Evolutionary conservation across 1,140 invertebrate species (phyloP).

Genomic region (Cydia amplana): DNA sequence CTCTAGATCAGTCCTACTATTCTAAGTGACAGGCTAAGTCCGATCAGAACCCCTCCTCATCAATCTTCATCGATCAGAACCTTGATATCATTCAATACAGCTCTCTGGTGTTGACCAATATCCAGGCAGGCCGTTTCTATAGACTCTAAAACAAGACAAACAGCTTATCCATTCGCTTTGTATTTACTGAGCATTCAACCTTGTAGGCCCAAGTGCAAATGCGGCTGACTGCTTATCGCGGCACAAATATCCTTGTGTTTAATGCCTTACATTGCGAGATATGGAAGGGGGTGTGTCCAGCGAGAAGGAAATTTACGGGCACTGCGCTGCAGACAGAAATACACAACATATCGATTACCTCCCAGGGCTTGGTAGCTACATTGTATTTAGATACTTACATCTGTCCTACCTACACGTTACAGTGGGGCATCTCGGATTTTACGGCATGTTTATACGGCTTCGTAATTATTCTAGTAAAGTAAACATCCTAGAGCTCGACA

Average conservation of each 20-base stretch:
- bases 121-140: background rate
- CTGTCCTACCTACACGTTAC: background rate
- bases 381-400: background rate
- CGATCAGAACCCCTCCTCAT: background rate
- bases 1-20: no score
- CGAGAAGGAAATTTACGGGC: background rate
- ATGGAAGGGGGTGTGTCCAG: constrained; percentile 1
- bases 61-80: background rate
- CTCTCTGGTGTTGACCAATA: background rate
- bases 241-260: background rate
- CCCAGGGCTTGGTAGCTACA: background rate
- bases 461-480: no score
- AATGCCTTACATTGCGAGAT: background rate
- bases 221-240: background rate
- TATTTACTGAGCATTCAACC: background rate
- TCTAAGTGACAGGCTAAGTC: no score
- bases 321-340: background rate
- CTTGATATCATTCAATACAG: background rate
- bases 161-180: background rate
- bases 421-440: background rate
- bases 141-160: background rate
- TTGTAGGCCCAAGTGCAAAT: background rate
- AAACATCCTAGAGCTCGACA: no score
- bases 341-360: constrained; percentile 10
- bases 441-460: background rate